These are phyloP conservation scores for Ectemnius continuus DNA, from an alignment of 2,888 invertebrate species.

Conservation along the genomic window DNA sequence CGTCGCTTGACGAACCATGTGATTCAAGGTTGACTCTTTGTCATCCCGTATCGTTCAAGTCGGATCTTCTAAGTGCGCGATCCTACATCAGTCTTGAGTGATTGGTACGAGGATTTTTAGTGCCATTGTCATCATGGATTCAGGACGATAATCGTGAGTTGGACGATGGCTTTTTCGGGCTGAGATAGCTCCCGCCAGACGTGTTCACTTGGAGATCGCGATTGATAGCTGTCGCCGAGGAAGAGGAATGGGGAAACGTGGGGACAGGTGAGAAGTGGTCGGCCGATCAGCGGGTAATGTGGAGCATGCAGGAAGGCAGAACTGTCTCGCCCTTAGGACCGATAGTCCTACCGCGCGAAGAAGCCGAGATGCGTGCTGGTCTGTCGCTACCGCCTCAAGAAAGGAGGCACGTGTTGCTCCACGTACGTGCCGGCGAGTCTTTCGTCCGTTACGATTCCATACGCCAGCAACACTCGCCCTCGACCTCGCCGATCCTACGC, in stretches of 20 bases:
- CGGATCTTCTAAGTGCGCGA: too few species aligned
- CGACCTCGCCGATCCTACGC: constrained; percentile 52
- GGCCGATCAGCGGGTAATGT: constrained; percentile 59
- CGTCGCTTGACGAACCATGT: too few species aligned
- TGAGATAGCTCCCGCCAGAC: too few species aligned
- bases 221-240: too few species aligned
- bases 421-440: constrained; percentile 70
- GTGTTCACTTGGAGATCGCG: too few species aligned
- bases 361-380: constrained; percentile 56
- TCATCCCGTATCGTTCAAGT: too few species aligned
- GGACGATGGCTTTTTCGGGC: too few species aligned
- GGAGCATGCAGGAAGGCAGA: constrained; percentile 73
- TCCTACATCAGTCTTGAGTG: too few species aligned
- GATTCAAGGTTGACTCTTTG: too few species aligned
- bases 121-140: too few species aligned
- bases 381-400: constrained; percentile 65
- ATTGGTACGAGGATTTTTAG: too few species aligned
- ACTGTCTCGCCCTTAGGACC: constrained; percentile 68
- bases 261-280: constrained; percentile 41
- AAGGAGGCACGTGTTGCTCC: constrained; percentile 69
- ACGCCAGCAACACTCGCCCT: constrained; percentile 54
- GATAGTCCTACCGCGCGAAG: constrained; percentile 64
- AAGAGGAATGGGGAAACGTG: constrained; percentile 40
- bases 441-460: constrained; percentile 67
- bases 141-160: too few species aligned